Evolutionary conservation across 2,113 vertebrate genomes (phyloP).

Genomic region (Oceanites oceanicus): DNA sequence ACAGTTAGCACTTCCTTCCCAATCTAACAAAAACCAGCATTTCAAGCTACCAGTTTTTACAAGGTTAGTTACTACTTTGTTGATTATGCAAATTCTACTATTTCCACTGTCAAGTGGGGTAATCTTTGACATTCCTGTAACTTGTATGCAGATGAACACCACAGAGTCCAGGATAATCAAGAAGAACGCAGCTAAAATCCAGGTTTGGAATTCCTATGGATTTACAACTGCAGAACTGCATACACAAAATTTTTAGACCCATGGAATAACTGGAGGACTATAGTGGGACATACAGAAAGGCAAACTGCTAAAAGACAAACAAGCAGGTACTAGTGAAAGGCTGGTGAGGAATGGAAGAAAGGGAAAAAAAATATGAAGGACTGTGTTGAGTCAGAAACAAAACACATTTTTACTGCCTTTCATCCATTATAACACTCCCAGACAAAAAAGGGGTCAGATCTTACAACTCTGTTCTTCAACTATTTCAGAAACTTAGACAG

Average conservation of each 20-base stretch:
- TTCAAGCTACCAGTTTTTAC: background rate
- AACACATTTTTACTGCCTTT: background rate
- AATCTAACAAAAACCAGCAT: background rate
- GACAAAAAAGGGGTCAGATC: background rate
- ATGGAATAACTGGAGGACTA: background rate
- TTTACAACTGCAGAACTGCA: background rate
- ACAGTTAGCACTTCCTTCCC: background rate
- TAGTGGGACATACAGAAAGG: background rate
- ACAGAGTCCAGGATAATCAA: no score
- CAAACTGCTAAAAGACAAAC: background rate
- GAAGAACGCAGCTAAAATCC: background rate
- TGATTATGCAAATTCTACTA: background rate
- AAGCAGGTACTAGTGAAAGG: rapidly evolving
- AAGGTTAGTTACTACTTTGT: background rate
- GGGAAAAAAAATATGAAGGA: rapidly evolving
- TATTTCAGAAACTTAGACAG: background rate
- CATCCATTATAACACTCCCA: background rate
- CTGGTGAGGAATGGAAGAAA: background rate
- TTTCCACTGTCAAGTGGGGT: background rate
- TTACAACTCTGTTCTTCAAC: background rate
- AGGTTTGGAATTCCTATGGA: background rate
- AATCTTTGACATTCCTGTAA: background rate
- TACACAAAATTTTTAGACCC: background rate
- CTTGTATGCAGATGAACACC: background rate
- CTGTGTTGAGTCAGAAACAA: background rate